These are phyloP conservation scores for Diorhabda sublineata DNA, from an alignment of 1,140 invertebrate genomes.

Conservation along the genomic window DNA sequence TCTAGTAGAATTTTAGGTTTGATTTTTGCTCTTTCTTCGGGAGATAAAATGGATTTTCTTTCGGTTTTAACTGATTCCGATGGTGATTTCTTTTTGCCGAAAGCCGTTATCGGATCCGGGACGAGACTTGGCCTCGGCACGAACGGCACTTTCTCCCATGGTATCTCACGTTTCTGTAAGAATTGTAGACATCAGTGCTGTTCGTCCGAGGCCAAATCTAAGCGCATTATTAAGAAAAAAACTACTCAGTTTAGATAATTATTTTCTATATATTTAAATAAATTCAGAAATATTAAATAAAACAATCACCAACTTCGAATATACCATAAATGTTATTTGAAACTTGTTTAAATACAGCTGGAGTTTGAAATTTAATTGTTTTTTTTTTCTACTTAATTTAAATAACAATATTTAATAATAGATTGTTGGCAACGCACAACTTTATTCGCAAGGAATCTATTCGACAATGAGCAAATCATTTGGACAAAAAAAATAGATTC, in stretches of 20 bases:
- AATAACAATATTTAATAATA: no score
- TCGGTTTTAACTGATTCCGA: slow-evolving; percentile 27
- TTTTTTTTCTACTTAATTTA: no score
- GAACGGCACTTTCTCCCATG: slow-evolving; percentile 80
- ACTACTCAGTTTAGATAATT: not conserved
- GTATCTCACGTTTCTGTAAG: slow-evolving; percentile 72
- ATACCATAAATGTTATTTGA: no score
- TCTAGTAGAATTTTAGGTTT: slow-evolving; percentile 52
- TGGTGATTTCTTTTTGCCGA: slow-evolving; percentile 56
- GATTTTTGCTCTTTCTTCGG: slow-evolving; percentile 52
- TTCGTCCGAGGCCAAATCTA: slow-evolving; percentile 30
- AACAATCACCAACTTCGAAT: no score
- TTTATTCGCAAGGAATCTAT: no score
- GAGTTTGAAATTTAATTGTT: no score
- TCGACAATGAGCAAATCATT: no score
- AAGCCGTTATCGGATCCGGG: slow-evolving; percentile 75
- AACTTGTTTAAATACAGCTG: no score
- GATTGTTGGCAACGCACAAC: no score
- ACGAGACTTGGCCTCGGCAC: slow-evolving; percentile 77
- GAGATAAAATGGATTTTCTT: slow-evolving; percentile 38
- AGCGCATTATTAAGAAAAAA: not conserved
- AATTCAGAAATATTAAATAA: not conserved
- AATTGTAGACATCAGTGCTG: slow-evolving; percentile 38
- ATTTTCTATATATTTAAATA: not conserved
- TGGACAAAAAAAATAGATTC: no score